Conservation (phyloP, 2,113 vertebrate genomes). For the Anseranas semipalmata region DNA sequence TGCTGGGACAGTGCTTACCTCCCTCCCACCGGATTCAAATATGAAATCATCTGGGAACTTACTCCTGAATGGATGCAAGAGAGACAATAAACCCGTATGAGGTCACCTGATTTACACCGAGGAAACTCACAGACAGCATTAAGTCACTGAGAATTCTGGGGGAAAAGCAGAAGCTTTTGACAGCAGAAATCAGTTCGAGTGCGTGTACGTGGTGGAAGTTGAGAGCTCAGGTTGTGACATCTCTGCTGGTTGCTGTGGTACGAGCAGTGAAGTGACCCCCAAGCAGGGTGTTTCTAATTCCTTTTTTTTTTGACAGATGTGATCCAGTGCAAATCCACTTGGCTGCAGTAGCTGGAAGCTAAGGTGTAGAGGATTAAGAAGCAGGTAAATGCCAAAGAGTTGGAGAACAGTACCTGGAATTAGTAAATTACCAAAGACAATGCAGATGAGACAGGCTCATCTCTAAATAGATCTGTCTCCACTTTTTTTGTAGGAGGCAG, state of each 20-base stretch:
- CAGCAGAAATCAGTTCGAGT: neutral
- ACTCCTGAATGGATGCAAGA: neutral
- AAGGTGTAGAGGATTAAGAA: neutral
- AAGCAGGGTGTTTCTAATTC: neutral
- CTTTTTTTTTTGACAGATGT: neutral
- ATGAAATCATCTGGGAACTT: neutral
- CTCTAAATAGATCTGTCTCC: neutral
- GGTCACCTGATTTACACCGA: neutral
- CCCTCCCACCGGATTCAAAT: neutral
- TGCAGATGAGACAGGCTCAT: neutral
- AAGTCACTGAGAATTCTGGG: rapidly evolving
- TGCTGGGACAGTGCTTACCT: rapidly evolving
- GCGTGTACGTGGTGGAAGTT: neutral
- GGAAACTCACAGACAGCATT: neutral
- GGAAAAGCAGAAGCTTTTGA: neutral
- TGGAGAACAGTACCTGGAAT: neutral
- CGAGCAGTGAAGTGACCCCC: neutral
- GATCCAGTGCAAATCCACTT: neutral
- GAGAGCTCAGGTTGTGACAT: neutral
- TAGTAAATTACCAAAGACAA: neutral
- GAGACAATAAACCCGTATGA: neutral
- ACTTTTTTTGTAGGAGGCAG: conserved; percentile 19
- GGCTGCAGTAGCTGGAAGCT: neutral
- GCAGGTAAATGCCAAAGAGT: neutral
- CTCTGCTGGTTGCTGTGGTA: neutral